These are phyloP conservation scores for Megalops cyprinoides DNA, from an alignment of 2,797 vertebrate genomes.

Conservation along the genomic window DNA sequence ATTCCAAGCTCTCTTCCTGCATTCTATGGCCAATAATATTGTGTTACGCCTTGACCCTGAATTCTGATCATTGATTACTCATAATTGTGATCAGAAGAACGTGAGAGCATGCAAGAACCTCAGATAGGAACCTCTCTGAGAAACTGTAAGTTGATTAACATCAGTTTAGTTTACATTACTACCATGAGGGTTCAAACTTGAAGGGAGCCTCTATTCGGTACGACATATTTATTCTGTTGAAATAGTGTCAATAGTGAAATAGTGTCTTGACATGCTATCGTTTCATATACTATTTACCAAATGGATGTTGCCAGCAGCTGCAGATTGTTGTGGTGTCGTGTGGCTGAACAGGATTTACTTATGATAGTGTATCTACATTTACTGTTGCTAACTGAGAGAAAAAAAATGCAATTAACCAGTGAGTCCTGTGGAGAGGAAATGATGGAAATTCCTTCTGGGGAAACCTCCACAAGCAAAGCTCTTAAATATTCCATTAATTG, in stretches of 20 bases:
- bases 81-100: background rate
- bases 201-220: background rate
- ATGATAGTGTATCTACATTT: background rate
- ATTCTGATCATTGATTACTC: background rate
- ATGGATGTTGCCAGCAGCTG: background rate
- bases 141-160: background rate
- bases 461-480: constrained; percentile 56
- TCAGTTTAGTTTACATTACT: background rate
- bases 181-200: background rate
- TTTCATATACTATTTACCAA: background rate
- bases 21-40: background rate
- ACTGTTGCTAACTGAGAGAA: too few species aligned
- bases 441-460: constrained; percentile 56
- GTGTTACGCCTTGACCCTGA: background rate
- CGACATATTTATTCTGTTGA: background rate
- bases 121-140: background rate
- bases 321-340: background rate
- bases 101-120: background rate
- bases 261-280: background rate
- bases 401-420: constrained; percentile 62
- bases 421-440: constrained; percentile 56
- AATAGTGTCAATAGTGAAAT: background rate
- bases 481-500: constrained; percentile 71
- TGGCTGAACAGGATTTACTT: background rate
- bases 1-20: background rate